phyloP scores from a whole-genome alignment of 2,113 vertebrate genomes.

The Odontophorus gujanensis region DNA sequence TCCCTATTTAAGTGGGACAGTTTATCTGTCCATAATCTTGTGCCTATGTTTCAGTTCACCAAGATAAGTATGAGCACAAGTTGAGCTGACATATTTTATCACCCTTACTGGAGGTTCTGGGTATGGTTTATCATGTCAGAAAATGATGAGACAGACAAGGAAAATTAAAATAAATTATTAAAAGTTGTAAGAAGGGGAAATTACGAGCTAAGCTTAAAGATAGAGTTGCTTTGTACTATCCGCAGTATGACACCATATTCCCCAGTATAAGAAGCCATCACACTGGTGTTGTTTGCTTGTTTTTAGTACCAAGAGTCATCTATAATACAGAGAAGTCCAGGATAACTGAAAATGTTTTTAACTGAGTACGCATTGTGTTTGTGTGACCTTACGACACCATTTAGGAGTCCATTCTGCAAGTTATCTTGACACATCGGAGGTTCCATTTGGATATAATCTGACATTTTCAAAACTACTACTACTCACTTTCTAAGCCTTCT shows the following conservation, averaged over 20 bases:
- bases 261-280: not conserved
- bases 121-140: not conserved
- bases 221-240: not conserved
- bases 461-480: not conserved
- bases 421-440: not conserved
- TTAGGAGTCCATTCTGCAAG: not conserved
- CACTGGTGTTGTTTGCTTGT: not conserved
- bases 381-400: not conserved
- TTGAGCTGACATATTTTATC: not conserved
- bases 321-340: no score
- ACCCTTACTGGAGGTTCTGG: not conserved
- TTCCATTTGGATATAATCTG: not conserved
- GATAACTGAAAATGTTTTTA: not conserved
- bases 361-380: not conserved
- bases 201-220: not conserved
- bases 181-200: not conserved
- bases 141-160: not conserved
- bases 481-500: not conserved
- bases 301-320: not conserved
- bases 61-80: not conserved
- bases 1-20: not conserved
- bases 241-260: not conserved
- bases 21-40: not conserved
- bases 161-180: slow-evolving; percentile 8
- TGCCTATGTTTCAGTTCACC: not conserved